Evolutionary conservation across 2,888 invertebrate genomes (phyloP).

Genomic region (Deroplatys truncata): DNA sequence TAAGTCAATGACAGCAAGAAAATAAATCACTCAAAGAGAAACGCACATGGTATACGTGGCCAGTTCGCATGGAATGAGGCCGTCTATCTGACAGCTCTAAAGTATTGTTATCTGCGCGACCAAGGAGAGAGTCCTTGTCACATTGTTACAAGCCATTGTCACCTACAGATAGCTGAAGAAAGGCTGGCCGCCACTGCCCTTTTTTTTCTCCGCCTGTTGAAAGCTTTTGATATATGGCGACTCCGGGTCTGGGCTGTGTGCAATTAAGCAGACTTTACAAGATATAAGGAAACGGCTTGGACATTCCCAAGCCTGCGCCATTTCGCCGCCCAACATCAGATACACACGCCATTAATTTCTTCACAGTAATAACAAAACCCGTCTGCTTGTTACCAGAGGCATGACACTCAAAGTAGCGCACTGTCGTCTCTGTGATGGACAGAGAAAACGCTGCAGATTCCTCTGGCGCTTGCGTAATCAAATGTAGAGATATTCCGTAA

Average conservation of each 20-base stretch:
- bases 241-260: background rate
- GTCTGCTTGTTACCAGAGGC: background rate
- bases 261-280: slow-evolving; percentile 8
- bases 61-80: background rate
- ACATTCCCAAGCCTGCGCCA: background rate
- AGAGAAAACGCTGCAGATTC: background rate
- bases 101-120: background rate
- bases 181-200: background rate
- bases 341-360: background rate
- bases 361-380: background rate
- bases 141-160: background rate
- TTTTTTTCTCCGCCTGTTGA: background rate
- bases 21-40: background rate
- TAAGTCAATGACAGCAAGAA: background rate
- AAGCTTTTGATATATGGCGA: background rate
- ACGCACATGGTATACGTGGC: background rate
- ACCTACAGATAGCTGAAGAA: background rate
- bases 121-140: background rate
- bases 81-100: background rate
- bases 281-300: background rate
- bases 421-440: background rate
- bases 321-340: background rate
- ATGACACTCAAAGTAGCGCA: background rate
- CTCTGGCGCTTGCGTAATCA: background rate
- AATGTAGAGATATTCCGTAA: background rate